Conservation (phyloP, 2,888 invertebrate species). For the Drosophila longiperda region DNA sequence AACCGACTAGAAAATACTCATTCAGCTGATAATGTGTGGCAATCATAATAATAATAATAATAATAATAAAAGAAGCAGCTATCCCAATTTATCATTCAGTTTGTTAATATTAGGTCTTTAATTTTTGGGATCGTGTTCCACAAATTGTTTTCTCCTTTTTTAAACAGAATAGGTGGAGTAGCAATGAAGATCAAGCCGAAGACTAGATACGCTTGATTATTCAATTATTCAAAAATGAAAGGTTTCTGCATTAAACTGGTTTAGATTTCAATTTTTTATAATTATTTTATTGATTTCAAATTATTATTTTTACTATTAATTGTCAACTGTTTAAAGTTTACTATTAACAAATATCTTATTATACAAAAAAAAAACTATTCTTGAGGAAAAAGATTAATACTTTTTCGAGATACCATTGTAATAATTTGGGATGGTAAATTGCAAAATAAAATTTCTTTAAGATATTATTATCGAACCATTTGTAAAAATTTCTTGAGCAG, state of each 20-base stretch:
- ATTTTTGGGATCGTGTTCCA: background rate
- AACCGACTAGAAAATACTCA: background rate
- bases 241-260: background rate
- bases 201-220: slow-evolving; percentile 23
- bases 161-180: background rate
- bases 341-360: background rate
- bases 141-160: background rate
- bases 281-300: background rate
- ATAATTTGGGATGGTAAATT: background rate
- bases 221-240: background rate
- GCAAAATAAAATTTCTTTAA: background rate
- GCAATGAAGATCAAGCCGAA: slow-evolving; percentile 14
- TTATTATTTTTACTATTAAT: background rate
- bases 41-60: no score
- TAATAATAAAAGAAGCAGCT: background rate
- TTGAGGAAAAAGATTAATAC: background rate
- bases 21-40: background rate
- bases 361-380: background rate
- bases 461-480: background rate
- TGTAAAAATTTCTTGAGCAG: background rate
- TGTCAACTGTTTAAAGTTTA: background rate
- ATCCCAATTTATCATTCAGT: background rate
- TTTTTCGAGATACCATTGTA: background rate
- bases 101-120: background rate
- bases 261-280: background rate